Evolutionary conservation across 1,140 invertebrate genomes (phyloP), one percentile per base, ranked within the genome.

Genomic region (Brachystomella parvula): DNA sequence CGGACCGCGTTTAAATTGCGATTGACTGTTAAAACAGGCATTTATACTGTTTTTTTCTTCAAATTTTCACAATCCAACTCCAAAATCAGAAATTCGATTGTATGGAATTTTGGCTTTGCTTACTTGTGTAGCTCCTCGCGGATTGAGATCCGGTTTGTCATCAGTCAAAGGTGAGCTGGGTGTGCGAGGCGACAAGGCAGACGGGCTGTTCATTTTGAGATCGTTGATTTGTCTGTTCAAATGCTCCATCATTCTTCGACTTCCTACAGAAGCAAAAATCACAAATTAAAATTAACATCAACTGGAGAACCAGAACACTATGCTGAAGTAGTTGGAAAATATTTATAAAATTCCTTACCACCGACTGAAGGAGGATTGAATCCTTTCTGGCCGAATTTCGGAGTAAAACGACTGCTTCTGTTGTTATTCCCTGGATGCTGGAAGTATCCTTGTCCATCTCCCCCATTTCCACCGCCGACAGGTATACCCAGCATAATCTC

Each of bases 221-320:
- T 90, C 86, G 0, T 83, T 88, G 49, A 89, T 88, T 26, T 86
- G 80, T 47, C 83, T 80, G 70, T 88, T 89, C 19, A 89, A 76
- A 63, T 89, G 86, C 1, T 82, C 82, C 17, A 87, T 84, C 35
- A 49, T 74, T 31, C 72, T 60, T 21, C 73, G 71, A 65, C 72
- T 66, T 61, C 73, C 49, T 32, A 49, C n/a, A n/a, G 2, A 15
- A 35, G 47, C 6, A n/a, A 3, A 9, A 47, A 21, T 47, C 15
- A 30, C 12, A 33, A 30, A 31, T 33, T 17, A 6, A 35, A 62
- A 35, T 47, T 17, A 39, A 39, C 31, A 17, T 39, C 3, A 21
- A 59, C 30, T 59, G 15, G 6, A 56, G n/a, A n/a, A n/a, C n/a
- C n/a, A n/a, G n/a, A n/a, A n/a, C n/a, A n/a, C n/a, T n/a, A n/a